phyloP scores from a whole-genome alignment of 2,888 invertebrate species.

The Lasioglossum vierecki region DNA sequence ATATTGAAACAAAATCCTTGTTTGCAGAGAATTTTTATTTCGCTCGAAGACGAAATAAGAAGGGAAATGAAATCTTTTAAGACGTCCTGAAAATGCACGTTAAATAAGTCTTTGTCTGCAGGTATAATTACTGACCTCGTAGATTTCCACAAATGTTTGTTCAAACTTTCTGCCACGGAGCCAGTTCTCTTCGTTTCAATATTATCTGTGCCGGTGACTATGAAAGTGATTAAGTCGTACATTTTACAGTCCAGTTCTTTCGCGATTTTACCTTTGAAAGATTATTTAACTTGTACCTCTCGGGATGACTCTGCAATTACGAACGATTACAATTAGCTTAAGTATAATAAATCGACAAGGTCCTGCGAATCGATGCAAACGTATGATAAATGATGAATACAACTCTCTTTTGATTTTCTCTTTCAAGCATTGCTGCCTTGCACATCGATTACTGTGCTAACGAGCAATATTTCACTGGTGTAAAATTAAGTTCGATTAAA shows the following conservation, averaged over 20 bases:
- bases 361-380: neutral
- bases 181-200: neutral
- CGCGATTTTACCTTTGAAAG: neutral
- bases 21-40: too few relatives aligned
- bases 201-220: neutral
- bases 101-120: neutral
- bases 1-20: too few relatives aligned
- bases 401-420: neutral
- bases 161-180: neutral
- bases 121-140: neutral
- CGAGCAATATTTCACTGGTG: neutral
- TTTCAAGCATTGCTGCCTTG: neutral
- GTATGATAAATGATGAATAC: neutral
- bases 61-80: neutral
- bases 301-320: neutral
- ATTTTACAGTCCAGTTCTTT: neutral
- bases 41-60: too few relatives aligned
- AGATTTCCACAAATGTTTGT: conserved; percentile 4
- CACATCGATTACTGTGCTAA: neutral
- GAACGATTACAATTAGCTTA: neutral
- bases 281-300: neutral
- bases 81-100: neutral
- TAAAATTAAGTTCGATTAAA: neutral
- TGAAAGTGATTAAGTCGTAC: conserved; percentile 4
- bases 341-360: neutral